Percentiles rank a stretch among this genome's conserved stretches.
Conservation (phyloP, 35 echinoderm and acorn worm genomes). For the Apostichopus californicus region DNA sequence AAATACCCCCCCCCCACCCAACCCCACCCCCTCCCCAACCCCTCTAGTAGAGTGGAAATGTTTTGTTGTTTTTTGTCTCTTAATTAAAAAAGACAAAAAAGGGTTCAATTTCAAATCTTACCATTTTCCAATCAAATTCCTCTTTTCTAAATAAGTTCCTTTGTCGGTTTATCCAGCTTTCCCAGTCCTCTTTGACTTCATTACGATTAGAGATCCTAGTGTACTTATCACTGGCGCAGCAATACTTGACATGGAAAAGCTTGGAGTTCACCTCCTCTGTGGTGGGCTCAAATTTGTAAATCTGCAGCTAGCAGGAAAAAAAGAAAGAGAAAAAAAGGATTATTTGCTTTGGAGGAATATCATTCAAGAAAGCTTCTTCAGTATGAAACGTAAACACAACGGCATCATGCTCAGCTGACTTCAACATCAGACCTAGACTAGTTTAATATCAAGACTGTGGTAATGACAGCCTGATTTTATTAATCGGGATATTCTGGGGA, state of each 20-base stretch:
- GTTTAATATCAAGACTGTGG: too few relatives aligned
- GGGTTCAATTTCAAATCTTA: background rate
- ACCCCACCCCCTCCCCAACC: too few relatives aligned
- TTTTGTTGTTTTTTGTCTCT: too few relatives aligned
- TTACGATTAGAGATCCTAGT: constrained; percentile 72
- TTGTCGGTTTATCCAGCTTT: constrained; percentile 57
- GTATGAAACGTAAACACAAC: too few relatives aligned
- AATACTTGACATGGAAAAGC: constrained; percentile 76
- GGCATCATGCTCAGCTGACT: too few relatives aligned
- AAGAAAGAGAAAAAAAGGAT: background rate
- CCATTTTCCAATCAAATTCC: constrained; percentile 96
- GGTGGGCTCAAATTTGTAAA: constrained; percentile 66
- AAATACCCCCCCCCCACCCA: too few relatives aligned
- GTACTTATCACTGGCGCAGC: constrained; percentile 72
- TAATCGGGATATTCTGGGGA: too few relatives aligned
- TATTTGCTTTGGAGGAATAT: background rate
- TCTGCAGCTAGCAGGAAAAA: constrained; percentile 22
- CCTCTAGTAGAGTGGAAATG: too few relatives aligned
- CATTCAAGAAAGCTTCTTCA: background rate
- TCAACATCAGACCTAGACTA: too few relatives aligned
- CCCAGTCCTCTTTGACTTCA: constrained; percentile 66
- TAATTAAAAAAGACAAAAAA: too few relatives aligned
- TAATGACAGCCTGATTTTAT: too few relatives aligned
- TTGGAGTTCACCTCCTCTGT: constrained; percentile 56
- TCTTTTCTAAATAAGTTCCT: constrained; percentile 76